These are phyloP conservation scores for Cyprinodon variegatus DNA, from an alignment of 2,113 vertebrate species.

Conservation along the genomic window DNA sequence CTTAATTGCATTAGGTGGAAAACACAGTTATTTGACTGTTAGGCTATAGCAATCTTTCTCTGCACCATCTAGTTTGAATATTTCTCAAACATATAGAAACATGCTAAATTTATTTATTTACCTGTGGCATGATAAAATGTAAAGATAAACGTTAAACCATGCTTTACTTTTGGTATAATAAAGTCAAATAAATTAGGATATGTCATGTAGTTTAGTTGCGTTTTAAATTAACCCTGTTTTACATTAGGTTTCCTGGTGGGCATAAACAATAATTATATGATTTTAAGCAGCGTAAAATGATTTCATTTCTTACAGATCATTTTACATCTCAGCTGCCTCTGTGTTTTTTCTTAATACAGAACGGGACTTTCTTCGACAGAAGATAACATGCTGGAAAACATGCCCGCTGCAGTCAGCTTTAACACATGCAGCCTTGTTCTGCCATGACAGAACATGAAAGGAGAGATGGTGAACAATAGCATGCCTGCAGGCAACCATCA, in stretches of 20 bases:
- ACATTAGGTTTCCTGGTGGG: not conserved
- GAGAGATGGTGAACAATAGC: conserved; percentile 15
- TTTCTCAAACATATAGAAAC: not conserved
- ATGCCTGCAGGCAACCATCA: conserved; percentile 31
- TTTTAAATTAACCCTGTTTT: not conserved
- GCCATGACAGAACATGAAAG: conserved; percentile 27
- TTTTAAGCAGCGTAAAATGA: not conserved
- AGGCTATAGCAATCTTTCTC: no score
- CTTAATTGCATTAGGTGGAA: no score
- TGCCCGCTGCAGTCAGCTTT: not conserved
- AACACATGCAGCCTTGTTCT: not conserved
- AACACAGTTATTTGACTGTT: no score
- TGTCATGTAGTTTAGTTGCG: not conserved
- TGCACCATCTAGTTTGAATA: not conserved
- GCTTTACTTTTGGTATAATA: not conserved
- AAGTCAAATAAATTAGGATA: not conserved
- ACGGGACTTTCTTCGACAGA: not conserved
- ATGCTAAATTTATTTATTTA: not conserved
- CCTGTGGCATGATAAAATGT: not conserved
- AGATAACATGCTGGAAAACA: conserved; percentile 1
- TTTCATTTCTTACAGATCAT: not conserved
- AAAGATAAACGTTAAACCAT: not conserved
- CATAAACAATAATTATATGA: not conserved
- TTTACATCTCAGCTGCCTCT: not conserved
- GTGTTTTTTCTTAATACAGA: conserved; percentile 1